Evolutionary conservation across 1,140 invertebrate species (phyloP).

Genomic region (Papilio dardanus): DNA sequence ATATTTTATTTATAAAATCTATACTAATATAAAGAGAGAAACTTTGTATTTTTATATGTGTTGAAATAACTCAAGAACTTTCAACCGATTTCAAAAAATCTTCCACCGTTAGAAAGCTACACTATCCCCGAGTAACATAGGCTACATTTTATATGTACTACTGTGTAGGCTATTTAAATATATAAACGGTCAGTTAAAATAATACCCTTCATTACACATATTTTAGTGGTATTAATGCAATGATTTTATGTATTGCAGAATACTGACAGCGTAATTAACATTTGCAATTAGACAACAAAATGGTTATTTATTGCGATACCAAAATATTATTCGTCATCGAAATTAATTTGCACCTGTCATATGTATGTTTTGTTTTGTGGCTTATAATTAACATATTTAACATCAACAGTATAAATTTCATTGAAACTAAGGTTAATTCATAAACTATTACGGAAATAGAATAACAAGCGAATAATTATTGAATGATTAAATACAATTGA

Average conservation of each 20-base stretch:
- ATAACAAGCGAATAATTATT: neutral
- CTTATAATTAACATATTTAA: constrained; percentile 13
- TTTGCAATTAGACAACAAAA: constrained; percentile 11
- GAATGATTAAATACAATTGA: no score
- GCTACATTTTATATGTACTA: no score
- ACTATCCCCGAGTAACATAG: no score
- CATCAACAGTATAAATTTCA: neutral
- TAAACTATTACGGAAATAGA: neutral
- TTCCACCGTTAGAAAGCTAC: no score
- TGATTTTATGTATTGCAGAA: constrained; percentile 3
- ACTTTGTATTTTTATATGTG: no score
- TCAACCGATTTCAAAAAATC: no score
- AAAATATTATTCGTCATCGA: constrained; percentile 25
- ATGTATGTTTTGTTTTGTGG: neutral
- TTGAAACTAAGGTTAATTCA: neutral
- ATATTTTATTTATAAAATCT: no score
- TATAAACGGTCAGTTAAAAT: neutral
- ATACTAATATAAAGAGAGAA: no score
- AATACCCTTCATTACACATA: neutral
- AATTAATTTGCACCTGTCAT: constrained; percentile 26
- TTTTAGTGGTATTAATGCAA: neutral
- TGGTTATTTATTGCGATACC: neutral
- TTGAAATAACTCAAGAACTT: no score
- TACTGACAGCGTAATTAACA: constrained; percentile 24
- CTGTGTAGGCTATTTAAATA: no score